Percentiles rank a stretch among this genome's conserved stretches.
Conservation (phyloP, 1,140 invertebrate species). For the Cyclina sinensis region DNA sequence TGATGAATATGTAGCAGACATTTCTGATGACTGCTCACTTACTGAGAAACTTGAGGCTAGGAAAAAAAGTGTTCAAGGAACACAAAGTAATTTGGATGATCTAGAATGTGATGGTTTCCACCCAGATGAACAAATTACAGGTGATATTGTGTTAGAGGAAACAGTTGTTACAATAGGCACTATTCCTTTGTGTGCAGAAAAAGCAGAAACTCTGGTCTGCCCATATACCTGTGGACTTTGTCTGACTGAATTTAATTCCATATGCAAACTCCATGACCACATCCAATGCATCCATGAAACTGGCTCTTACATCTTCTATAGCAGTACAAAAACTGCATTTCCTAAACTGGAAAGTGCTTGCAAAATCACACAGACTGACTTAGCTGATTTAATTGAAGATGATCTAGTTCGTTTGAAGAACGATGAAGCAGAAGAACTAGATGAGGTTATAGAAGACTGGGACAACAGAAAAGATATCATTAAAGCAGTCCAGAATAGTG, state of each 20-base stretch:
- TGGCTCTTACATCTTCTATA: slow-evolving; percentile 1
- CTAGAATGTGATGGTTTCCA: too few species aligned
- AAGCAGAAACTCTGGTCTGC: neutral
- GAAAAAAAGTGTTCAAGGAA: too few species aligned
- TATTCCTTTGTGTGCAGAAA: neutral
- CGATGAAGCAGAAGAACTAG: neutral
- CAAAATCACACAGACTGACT: slow-evolving; percentile 30
- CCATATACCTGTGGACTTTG: slow-evolving; percentile 23
- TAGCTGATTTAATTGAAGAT: neutral
- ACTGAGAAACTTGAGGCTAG: too few species aligned
- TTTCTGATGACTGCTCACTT: too few species aligned
- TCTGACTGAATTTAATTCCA: neutral
- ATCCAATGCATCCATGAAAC: neutral
- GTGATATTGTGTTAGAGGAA: neutral
- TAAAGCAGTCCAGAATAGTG: neutral
- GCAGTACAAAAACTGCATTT: slow-evolving; percentile 2
- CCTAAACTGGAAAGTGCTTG: neutral
- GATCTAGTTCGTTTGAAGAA: neutral
- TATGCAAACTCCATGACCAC: slow-evolving; percentile 50
- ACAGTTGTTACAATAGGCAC: neutral
- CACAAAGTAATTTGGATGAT: too few species aligned
- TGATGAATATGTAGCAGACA: too few species aligned
- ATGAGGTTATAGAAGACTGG: neutral
- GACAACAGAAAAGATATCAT: neutral
- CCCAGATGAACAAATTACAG: neutral